Percentiles rank a stretch among this genome's conserved stretches.
These are phyloP conservation scores for Morus bassanus DNA, from an alignment of 2,797 vertebrate species.

Conservation along the genomic window DNA sequence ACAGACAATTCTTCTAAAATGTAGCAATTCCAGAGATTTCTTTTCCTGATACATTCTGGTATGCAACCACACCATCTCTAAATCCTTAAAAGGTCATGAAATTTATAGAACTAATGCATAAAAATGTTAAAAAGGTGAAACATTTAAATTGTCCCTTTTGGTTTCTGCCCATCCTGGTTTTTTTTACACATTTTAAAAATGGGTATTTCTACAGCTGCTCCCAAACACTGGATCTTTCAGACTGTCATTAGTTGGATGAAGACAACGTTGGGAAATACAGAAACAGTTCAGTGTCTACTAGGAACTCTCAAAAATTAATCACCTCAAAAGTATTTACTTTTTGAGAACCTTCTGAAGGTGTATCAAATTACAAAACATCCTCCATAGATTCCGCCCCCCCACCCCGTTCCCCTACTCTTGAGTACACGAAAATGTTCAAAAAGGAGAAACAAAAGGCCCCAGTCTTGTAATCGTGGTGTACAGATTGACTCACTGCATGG, in stretches of 20 bases:
- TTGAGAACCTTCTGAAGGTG: not conserved
- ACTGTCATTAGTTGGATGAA: not conserved
- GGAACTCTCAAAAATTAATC: not conserved
- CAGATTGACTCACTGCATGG: not conserved
- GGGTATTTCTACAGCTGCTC: not conserved
- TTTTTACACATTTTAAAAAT: not conserved
- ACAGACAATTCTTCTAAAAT: not conserved
- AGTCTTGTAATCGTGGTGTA: not conserved
- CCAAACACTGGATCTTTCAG: not conserved
- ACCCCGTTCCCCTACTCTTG: not conserved
- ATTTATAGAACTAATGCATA: not conserved
- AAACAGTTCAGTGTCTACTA: not conserved
- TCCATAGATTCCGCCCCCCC: not conserved
- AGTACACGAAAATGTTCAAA: not conserved
- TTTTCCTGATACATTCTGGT: not conserved
- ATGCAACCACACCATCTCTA: not conserved
- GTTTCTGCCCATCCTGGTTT: not conserved
- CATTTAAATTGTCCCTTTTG: not conserved
- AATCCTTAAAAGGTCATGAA: not conserved
- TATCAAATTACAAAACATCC: not conserved
- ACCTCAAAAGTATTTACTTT: not conserved
- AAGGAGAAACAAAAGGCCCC: not conserved
- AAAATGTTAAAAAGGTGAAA: not conserved
- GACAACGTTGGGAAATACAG: not conserved
- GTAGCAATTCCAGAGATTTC: not conserved